Base-by-base conservation (phyloP, 1,140 invertebrate genomes). In the Telenomus remus region DNA sequence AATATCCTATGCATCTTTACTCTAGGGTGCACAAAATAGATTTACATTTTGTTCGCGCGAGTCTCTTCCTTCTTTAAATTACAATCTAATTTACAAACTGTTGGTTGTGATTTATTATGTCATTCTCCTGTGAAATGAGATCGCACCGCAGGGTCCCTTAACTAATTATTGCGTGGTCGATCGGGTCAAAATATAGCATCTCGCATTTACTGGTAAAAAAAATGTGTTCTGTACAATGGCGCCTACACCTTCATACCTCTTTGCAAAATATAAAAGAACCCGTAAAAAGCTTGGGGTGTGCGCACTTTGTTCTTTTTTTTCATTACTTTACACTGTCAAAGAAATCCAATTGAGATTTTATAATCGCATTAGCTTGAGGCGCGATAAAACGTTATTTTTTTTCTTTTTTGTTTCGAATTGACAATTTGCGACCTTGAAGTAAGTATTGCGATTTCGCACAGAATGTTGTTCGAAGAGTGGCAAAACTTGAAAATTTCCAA, bases 11-110 rank as follows among this genome's bases (percentile, higher is more conserved):
- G 12, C 44, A 12, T 50, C 50, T 11, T 35, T 60, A 14, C 50
- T 12, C 66, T 78, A 81, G 46, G 80, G 79, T 83, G 81, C 82
- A 82, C 78, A 85, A 85, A 85, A 85, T 85, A 85, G 81, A 79
- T 80, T 83, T 27, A 51, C 51, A 54, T 75, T 71, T 74, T 55
- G 37, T 39, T 57, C 63, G 19, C 73, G 44, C 39, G 49, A 69
- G 68, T 75, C 53, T 68, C 70, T 73, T 66, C 55, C 61, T 68
- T 63, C 57, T 74, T 55, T 61, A 70, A 11, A 68, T 75, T 54
- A 68, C 66, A 76, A 65, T 77, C 64, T 50, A 54, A 51, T 59
- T 74, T 44, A 76, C 59, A 55, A n/a, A 16, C 42, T 51, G 43
- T 49, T 54, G 1, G 55, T 49, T 63, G 12, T 71, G 64, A 1